phyloP scores from a whole-genome alignment of 1,140 invertebrate genomes.

The Bombus breviceps region DNA sequence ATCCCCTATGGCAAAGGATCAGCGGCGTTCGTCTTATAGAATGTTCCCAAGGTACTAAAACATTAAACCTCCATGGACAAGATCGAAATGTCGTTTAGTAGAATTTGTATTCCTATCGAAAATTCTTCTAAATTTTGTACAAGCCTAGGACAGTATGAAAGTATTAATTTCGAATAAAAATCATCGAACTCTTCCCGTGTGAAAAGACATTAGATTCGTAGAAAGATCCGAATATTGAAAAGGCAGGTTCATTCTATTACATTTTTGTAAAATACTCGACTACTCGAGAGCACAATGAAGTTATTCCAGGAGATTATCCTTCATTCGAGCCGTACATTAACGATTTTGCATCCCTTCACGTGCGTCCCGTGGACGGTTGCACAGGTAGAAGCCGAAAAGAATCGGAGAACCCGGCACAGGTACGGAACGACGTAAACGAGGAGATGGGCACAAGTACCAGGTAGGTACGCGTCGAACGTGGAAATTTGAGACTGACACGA shows the following conservation, averaged over 20 bases:
- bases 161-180: no score
- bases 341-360: not conserved
- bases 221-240: not conserved
- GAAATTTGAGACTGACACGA: constrained; percentile 44
- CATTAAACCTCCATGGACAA: not conserved
- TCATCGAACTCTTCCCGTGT: no score
- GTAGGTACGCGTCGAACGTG: constrained; percentile 42
- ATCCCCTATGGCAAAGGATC: not conserved
- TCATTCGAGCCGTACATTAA: not conserved
- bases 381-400: constrained; percentile 18
- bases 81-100: not conserved
- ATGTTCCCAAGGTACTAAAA: not conserved
- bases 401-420: not conserved
- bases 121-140: not conserved
- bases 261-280: not conserved
- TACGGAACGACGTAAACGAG: not conserved
- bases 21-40: not conserved
- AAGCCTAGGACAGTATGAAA: no score
- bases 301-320: constrained; percentile 2
- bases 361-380: not conserved
- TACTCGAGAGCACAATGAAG: not conserved
- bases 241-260: not conserved
- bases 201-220: no score
- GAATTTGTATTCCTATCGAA: not conserved
- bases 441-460: not conserved